phyloP scores from a whole-genome alignment of 2,113 vertebrate genomes.

The Notothenia rossii region DNA sequence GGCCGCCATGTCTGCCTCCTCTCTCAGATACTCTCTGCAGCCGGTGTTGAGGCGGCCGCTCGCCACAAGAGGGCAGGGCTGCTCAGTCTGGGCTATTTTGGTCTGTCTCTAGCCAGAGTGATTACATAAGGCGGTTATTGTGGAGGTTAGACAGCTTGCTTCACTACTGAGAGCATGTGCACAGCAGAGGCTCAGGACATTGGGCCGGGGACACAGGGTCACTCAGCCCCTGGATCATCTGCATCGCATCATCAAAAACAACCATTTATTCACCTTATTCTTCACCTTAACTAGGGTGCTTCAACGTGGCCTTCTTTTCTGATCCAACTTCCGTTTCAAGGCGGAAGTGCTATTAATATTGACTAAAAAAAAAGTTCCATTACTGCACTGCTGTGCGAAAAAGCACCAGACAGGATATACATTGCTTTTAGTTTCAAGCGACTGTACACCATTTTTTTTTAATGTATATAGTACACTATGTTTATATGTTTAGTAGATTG shows the following conservation, averaged over 20 bases:
- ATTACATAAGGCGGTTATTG: constrained; percentile 79
- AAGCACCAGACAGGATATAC: not conserved
- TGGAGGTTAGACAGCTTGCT: constrained; percentile 75
- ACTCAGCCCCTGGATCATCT: constrained; percentile 28
- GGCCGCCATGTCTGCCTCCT: constrained; percentile 56
- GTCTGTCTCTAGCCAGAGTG: constrained; percentile 77
- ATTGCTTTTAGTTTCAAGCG: too few species aligned
- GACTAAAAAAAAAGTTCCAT: not conserved
- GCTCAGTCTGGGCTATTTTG: constrained; percentile 79
- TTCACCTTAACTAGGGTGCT: too few species aligned
- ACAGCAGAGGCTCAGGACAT: constrained; percentile 45
- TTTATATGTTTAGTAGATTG: too few species aligned
- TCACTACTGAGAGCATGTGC: constrained; percentile 74
- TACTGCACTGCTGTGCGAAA: not conserved
- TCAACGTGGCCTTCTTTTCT: too few species aligned
- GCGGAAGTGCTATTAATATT: too few species aligned
- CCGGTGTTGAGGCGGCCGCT: constrained; percentile 28
- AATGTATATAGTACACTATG: too few species aligned
- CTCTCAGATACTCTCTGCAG: constrained; percentile 8
- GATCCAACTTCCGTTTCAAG: too few species aligned
- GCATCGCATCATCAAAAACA: not conserved
- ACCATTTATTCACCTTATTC: too few species aligned
- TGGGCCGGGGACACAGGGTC: constrained; percentile 32
- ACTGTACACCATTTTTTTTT: too few species aligned
- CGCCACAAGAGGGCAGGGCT: constrained; percentile 79